Conservation (phyloP, 1,140 invertebrate species). For the Pseudachorutes palmiensis region DNA sequence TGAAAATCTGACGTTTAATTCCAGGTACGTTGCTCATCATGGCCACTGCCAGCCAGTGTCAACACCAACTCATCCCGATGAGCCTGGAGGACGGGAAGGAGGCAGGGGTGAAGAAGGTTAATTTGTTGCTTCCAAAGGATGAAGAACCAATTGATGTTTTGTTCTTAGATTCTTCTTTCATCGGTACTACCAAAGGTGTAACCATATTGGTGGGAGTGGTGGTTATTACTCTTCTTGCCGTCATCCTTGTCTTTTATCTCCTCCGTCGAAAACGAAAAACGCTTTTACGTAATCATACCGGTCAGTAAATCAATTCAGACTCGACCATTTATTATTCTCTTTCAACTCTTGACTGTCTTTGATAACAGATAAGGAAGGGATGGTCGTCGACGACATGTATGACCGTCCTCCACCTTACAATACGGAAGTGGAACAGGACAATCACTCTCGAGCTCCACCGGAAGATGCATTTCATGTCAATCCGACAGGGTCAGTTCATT, state of each 20-base stretch:
- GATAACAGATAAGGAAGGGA: neutral
- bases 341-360: no score
- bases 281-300: neutral
- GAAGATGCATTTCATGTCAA: neutral
- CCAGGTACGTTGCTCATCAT: neutral
- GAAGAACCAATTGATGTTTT: no score
- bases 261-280: no score
- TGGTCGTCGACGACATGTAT: neutral
- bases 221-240: no score
- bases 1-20: neutral
- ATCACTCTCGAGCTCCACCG: neutral
- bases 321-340: neutral
- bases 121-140: no score
- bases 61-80: neutral
- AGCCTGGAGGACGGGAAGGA: neutral
- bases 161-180: no score
- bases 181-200: no score
- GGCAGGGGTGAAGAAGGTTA: neutral
- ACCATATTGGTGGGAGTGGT: no score
- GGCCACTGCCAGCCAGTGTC: neutral
- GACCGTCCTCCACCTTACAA: neutral
- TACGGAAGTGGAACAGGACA: neutral
- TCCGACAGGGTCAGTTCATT: neutral
- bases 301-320: neutral
- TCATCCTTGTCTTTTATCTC: no score